Evolutionary conservation across 2,797 vertebrate genomes (phyloP), one percentile per base, ranked within the genome.

Genomic region (Syngnathus acus): DNA sequence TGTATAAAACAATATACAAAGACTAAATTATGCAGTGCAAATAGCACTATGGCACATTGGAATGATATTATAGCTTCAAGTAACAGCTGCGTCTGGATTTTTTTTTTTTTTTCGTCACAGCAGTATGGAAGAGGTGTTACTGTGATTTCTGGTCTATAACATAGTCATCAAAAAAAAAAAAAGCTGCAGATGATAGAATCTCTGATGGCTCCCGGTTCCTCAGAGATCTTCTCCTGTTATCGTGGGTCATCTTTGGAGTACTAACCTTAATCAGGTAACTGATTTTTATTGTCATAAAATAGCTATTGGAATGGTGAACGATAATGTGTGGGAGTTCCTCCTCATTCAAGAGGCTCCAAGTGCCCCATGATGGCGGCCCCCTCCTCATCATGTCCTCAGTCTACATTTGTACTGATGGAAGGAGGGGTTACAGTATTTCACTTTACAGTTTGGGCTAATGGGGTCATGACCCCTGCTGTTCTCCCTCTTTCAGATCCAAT

Each of bases 281-380:
- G 72, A 64, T 69, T 67, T 78, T 72, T 59, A 64, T 62, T 80
- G 80, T 82, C 82, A 86, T 86, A 84, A 76, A 84, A 85, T 68
- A 53, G 78, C 70, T 43, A 71, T 76, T 45, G 62, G 40, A 65
- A 69, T 66, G 54, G 26, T 16, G 54, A 37, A 32, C 8, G 54
- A 57, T 57, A 57, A 57, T 57, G 26, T 37, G 54, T 16, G 54
- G 54, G 26, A 14, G 23, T 57, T 57, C 37, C 55, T 57, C 26
- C 2, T 3, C 13, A 37, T 57, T 57, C 14, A 17, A 57, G 54
- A 57, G 54, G 54, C 54, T 55, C 26, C 23, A 14, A 57, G 26
- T 57, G 26, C 23, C 26, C 55, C 74, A 69, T 72, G 75, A 67
- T 84, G 26, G 17, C 17, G 6, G 26, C 26, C 2, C 23, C 21